A percentile compares a stretch with the other conserved stretches of the same genome.
These are phyloP conservation scores for Brachypterus glaber DNA, from an alignment of 2,888 invertebrate species.

Conservation along the genomic window DNA sequence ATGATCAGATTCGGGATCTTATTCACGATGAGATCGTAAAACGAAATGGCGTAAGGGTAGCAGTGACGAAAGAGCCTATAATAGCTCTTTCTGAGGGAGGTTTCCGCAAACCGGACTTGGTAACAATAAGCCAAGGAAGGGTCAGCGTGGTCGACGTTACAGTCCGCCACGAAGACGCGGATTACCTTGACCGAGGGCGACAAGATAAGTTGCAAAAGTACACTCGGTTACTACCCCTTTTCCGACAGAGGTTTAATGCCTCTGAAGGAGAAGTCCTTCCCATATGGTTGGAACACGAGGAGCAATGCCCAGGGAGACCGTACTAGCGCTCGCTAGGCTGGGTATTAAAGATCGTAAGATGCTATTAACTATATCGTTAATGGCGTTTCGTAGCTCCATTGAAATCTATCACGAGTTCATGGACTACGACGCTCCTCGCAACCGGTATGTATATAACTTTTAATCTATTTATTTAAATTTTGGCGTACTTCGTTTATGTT, in stretches of 20 bases:
- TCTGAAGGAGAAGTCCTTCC: no score
- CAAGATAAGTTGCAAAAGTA: constrained; percentile 20
- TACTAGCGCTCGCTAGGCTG: constrained; percentile 3
- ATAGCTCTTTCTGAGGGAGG: not conserved
- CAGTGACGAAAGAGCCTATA: not conserved
- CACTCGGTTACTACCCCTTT: constrained; percentile 1
- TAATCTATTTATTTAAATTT: no score
- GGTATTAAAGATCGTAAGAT: no score
- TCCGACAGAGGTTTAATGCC: no score
- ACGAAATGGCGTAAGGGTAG: not conserved
- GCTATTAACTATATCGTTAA: no score
- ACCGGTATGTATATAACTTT: no score
- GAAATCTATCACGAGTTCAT: not conserved
- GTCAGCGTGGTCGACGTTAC: constrained; percentile 28
- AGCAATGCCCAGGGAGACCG: constrained; percentile 27
- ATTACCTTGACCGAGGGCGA: constrained; percentile 15
- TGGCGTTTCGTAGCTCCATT: no score
- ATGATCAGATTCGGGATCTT: constrained; percentile 21
- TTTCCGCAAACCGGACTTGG: constrained; percentile 25
- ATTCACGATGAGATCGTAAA: no score
- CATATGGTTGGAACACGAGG: constrained; percentile 31
- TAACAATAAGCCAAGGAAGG: constrained; percentile 22
- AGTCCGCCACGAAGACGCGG: constrained; percentile 21
- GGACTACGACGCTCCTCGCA: not conserved
- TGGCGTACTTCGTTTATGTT: no score